Conservation (phyloP, 2,113 vertebrate species). For the Rhadina sibilatrix region DNA sequence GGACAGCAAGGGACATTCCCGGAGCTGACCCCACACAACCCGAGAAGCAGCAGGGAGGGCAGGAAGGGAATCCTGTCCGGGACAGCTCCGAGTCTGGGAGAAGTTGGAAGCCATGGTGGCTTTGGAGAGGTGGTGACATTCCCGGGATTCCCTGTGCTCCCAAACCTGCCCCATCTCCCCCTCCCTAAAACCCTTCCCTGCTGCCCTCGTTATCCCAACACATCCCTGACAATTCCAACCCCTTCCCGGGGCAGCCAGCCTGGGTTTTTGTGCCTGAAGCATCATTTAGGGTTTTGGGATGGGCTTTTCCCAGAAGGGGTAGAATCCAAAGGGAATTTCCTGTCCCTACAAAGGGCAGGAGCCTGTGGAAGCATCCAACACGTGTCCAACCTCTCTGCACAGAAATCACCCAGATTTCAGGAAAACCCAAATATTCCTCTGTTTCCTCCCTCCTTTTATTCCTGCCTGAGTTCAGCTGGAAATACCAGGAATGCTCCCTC, state of each 20-base stretch:
- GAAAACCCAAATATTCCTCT: neutral
- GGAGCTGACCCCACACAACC: rapidly evolving
- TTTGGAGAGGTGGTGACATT: neutral
- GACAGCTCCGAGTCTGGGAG: neutral
- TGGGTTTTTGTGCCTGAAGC: neutral
- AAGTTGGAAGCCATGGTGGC: rapidly evolving
- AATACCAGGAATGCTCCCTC: neutral
- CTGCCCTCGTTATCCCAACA: neutral
- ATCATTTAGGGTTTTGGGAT: neutral
- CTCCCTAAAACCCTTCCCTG: neutral
- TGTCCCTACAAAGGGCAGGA: neutral
- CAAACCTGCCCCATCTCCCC: rapidly evolving
- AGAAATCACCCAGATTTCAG: neutral
- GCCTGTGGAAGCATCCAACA: neutral
- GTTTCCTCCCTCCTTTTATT: neutral
- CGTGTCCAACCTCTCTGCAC: neutral
- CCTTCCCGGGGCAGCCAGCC: neutral
- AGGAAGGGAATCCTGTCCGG: neutral
- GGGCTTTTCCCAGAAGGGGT: neutral
- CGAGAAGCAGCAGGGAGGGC: neutral
- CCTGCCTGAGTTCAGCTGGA: neutral
- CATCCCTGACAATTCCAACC: neutral
- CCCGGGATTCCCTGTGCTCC: neutral
- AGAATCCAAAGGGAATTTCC: neutral
- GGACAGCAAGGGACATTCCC: neutral